These are phyloP conservation scores for Neoniphon sammara DNA, from an alignment of 2,797 vertebrate species.

Conservation along the genomic window DNA sequence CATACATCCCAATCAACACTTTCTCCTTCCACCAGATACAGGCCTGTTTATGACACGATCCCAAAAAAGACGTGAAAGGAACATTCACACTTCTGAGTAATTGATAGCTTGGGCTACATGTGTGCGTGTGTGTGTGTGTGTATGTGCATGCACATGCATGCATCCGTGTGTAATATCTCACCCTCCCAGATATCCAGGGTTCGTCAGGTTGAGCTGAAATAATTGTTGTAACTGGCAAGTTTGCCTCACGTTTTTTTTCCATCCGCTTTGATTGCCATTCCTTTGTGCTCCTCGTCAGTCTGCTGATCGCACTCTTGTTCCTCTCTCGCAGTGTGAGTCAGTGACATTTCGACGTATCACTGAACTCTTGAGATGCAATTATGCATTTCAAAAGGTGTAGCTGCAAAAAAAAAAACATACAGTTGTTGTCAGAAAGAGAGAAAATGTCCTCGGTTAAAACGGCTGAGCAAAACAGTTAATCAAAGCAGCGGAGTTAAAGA, in stretches of 20 bases:
- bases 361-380: background rate
- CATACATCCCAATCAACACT: conserved; percentile 51
- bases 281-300: background rate
- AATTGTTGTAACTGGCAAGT: conserved; percentile 63
- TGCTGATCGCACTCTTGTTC: background rate
- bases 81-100: conserved; percentile 1
- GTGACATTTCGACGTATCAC: conserved; percentile 19
- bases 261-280: conserved; percentile 30
- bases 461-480: background rate
- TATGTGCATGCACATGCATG: conserved; percentile 8
- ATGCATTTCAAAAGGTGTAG: conserved; percentile 18
- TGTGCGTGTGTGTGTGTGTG: conserved; percentile 13
- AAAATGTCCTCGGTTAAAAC: conserved; percentile 9
- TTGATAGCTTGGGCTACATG: conserved; percentile 10
- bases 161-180: conserved; percentile 12
- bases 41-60: conserved; percentile 21
- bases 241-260: conserved; percentile 22
- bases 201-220: conserved; percentile 33
- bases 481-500: background rate
- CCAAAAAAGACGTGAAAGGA: conserved; percentile 6
- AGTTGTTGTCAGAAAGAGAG: conserved; percentile 29
- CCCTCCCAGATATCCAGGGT: conserved; percentile 16
- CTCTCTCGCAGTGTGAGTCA: background rate
- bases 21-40: conserved; percentile 29
- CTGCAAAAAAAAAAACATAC: conserved; percentile 12